Evolutionary conservation across 2,888 invertebrate genomes (phyloP).

Genomic region (Polymixis lichenea): DNA sequence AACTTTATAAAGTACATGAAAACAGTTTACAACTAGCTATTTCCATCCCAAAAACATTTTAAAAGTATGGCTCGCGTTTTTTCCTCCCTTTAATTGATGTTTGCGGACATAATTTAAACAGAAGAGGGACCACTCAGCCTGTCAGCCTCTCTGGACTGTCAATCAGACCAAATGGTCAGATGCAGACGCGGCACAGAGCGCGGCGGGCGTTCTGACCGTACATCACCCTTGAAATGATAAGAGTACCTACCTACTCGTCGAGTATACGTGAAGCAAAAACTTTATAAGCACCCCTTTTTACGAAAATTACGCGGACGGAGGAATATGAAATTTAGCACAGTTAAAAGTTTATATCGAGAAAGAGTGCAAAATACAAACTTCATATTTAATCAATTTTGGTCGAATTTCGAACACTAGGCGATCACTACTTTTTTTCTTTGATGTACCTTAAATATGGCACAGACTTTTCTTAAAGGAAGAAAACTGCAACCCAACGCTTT

Average conservation of each 20-base stretch:
- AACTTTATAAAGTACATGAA: neutral
- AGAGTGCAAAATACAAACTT: too few species aligned
- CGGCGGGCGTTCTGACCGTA: slow-evolving; percentile 45
- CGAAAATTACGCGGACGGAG: too few species aligned
- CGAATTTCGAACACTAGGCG: too few species aligned
- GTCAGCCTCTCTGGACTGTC: slow-evolving; percentile 62
- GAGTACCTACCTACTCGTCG: neutral
- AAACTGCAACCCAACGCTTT: neutral
- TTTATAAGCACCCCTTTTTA: too few species aligned
- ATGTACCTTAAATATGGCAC: neutral
- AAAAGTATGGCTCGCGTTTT: neutral
- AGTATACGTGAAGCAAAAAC: neutral
- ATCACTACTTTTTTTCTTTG: neutral
- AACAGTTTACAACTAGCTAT: neutral
- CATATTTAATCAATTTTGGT: too few species aligned
- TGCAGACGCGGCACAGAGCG: slow-evolving; percentile 44
- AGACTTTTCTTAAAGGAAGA: neutral
- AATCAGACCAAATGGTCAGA: slow-evolving; percentile 74
- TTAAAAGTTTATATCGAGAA: too few species aligned
- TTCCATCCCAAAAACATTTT: neutral
- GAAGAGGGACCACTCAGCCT: slow-evolving; percentile 62
- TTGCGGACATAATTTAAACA: slow-evolving; percentile 44
- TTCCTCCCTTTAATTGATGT: slow-evolving; percentile 35
- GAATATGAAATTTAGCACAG: too few species aligned
- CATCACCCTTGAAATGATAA: slow-evolving; percentile 9